These are phyloP conservation scores for Manduca sexta DNA, from an alignment of 1,140 invertebrate genomes.

Conservation along the genomic window DNA sequence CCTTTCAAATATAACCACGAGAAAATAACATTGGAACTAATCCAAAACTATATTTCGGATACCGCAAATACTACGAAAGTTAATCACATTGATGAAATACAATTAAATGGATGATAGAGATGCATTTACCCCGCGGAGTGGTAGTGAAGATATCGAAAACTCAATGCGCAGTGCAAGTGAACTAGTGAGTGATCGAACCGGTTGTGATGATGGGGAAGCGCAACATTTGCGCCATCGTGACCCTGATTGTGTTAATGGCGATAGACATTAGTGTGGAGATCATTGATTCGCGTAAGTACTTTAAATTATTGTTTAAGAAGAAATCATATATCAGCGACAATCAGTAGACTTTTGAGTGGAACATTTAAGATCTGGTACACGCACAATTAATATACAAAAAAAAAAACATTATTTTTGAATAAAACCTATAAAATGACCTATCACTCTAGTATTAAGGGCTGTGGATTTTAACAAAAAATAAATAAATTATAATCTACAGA, in stretches of 20 bases:
- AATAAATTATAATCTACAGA: too few relatives aligned
- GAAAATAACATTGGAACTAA: conserved; percentile 39
- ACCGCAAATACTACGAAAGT: neutral
- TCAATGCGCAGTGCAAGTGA: conserved; percentile 11
- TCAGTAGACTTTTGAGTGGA: too few relatives aligned
- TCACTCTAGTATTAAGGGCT: too few relatives aligned
- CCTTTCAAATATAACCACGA: neutral
- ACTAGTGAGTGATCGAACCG: conserved; percentile 3
- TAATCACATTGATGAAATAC: too few relatives aligned
- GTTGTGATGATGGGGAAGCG: conserved; percentile 26
- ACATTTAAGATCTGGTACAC: too few relatives aligned
- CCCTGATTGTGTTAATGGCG: conserved; percentile 32
- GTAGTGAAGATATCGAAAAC: conserved; percentile 12
- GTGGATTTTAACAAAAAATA: too few relatives aligned
- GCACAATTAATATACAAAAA: too few relatives aligned
- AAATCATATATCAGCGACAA: too few relatives aligned
- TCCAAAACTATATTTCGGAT: conserved; percentile 26
- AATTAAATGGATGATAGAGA: conserved; percentile 3
- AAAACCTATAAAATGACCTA: too few relatives aligned
- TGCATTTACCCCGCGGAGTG: neutral
- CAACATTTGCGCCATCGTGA: conserved; percentile 37
- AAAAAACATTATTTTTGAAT: too few relatives aligned
- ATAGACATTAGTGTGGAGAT: conserved; percentile 49
- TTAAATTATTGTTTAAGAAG: neutral
- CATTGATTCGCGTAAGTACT: conserved; percentile 51